phyloP scores from a whole-genome alignment of 2,888 invertebrate species.

The Diplolepis rosae region DNA sequence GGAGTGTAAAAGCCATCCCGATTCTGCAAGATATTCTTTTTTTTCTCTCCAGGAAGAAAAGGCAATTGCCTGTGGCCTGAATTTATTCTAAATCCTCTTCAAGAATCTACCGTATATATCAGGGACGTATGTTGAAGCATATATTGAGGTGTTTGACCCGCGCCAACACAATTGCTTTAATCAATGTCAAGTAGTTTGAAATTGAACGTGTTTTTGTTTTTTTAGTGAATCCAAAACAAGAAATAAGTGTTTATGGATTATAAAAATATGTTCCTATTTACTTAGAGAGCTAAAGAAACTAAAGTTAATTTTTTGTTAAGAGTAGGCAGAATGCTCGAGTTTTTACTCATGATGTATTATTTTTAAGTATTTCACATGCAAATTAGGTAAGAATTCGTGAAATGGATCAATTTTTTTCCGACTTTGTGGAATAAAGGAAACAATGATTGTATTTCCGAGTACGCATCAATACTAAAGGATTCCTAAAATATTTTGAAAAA shows the following conservation, averaged over 20 bases:
- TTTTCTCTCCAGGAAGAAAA: conserved; percentile 23
- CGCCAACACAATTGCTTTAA: conserved; percentile 9
- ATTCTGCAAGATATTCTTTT: neutral
- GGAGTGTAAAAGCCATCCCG: conserved; percentile 14
- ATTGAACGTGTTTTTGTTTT: neutral
- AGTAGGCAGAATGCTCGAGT: neutral
- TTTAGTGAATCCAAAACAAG: neutral
- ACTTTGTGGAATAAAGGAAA: no score
- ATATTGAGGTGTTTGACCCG: no score
- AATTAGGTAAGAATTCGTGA: no score
- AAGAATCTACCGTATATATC: conserved; percentile 25
- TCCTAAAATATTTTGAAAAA: no score
- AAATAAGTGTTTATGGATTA: neutral
- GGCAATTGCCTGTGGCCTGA: neutral
- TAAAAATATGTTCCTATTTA: neutral
- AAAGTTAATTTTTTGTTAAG: neutral
- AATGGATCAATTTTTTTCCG: no score
- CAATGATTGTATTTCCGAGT: no score
- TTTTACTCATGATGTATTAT: no score
- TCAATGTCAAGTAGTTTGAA: neutral
- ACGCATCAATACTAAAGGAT: no score
- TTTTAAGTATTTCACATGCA: no score
- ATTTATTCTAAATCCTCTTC: conserved; percentile 16
- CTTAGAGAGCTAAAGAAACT: neutral
- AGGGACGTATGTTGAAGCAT: conserved; percentile 2